Conservation (phyloP, 2,888 invertebrate genomes). For the Pachycephus smyrnensis region DNA sequence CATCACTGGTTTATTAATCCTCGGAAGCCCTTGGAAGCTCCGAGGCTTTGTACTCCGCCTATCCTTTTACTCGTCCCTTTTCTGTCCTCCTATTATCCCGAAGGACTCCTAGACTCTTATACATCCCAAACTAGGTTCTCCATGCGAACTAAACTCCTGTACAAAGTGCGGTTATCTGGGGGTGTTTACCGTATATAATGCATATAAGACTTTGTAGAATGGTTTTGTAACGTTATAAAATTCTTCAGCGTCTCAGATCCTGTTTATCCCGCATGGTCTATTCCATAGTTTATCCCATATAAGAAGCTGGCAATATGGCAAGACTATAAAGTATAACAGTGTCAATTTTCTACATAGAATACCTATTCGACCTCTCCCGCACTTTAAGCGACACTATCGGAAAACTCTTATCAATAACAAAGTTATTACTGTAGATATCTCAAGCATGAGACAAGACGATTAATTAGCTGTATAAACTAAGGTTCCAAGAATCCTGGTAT, state of each 20-base stretch:
- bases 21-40: conserved; percentile 47
- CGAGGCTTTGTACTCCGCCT: conserved; percentile 38
- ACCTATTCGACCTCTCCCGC: not conserved
- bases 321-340: not conserved
- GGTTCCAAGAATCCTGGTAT: not conserved
- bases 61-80: conserved; percentile 9
- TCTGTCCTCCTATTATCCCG: conserved; percentile 1
- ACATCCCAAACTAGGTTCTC: not conserved
- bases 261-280: not conserved
- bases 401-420: not conserved
- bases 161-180: conserved; percentile 10
- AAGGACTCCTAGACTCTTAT: not conserved
- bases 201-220: not conserved
- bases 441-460: not conserved
- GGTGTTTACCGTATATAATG: not conserved
- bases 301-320: not conserved
- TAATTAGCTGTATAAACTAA: not conserved
- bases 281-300: not conserved
- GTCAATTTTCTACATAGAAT: not conserved
- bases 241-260: not conserved
- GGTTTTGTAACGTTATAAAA: conserved; percentile 3
- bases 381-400: not conserved
- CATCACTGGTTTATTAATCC: conserved; percentile 58
- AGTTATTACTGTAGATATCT: not conserved
- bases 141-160: not conserved